phyloP scores from a whole-genome alignment of 2,888 invertebrate genomes.

The Trissolcus brochymenae region DNA sequence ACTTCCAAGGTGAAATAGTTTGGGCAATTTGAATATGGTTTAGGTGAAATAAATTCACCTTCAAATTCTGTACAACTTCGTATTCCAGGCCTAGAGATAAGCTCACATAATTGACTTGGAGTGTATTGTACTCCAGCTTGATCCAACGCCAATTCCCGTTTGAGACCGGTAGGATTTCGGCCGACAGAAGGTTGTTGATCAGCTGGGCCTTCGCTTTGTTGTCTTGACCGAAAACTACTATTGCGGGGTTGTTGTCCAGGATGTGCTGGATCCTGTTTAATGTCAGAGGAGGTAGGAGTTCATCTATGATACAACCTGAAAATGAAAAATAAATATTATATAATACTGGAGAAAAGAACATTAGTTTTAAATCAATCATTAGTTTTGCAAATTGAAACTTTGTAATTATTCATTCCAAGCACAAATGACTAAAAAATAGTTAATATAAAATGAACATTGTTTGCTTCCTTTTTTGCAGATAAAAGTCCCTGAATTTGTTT shows the following conservation, averaged over 20 bases:
- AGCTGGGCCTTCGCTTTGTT: slow-evolving; percentile 84
- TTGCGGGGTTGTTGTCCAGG: slow-evolving; percentile 80
- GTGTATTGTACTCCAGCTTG: slow-evolving; percentile 79
- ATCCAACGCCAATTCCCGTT: slow-evolving; percentile 83
- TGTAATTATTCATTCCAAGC: too few species aligned
- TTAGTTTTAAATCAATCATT: too few species aligned
- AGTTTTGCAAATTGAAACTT: too few species aligned
- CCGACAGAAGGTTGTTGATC: slow-evolving; percentile 84
- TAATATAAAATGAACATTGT: background rate
- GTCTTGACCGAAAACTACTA: slow-evolving; percentile 85
- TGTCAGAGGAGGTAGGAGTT: slow-evolving; percentile 66
- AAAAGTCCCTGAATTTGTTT: too few species aligned
- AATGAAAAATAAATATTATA: background rate
- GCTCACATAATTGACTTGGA: slow-evolving; percentile 78
- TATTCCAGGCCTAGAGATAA: slow-evolving; percentile 82
- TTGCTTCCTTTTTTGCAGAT: background rate
- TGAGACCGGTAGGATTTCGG: slow-evolving; percentile 81
- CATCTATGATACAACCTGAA: slow-evolving; percentile 70
- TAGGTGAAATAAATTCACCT: slow-evolving; percentile 25
- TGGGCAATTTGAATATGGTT: background rate
- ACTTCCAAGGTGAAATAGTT: background rate
- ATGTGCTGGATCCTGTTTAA: slow-evolving; percentile 57
- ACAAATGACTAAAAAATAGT: too few species aligned
- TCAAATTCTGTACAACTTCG: slow-evolving; percentile 84
- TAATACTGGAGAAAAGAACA: too few species aligned